Conservation (phyloP, 2,797 vertebrate genomes). For the Tympanoctomys barrerae region DNA sequence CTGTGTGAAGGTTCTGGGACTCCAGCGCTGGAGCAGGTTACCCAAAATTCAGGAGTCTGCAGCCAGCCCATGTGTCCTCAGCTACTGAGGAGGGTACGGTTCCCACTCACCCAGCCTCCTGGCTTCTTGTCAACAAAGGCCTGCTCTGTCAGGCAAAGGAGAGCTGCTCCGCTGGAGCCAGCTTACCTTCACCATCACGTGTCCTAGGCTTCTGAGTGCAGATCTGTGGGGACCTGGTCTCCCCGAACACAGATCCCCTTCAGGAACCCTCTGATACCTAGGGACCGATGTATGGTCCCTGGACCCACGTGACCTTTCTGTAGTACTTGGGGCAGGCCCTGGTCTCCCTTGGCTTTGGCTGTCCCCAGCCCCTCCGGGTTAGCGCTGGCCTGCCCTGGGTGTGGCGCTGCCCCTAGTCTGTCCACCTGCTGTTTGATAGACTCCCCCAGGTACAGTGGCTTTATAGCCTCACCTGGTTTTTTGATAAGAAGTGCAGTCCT, state of each 20-base stretch:
- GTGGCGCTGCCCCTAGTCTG: not conserved
- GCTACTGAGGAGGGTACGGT: not conserved
- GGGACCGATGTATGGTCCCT: not conserved
- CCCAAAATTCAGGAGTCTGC: not conserved
- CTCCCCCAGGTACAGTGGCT: not conserved
- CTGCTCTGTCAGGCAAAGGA: not conserved
- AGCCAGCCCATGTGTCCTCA: not conserved
- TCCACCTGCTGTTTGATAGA: not conserved
- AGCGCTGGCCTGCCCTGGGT: not conserved
- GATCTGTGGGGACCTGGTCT: not conserved
- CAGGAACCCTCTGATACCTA: not conserved
- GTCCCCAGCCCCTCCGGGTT: not conserved
- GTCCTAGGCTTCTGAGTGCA: not conserved
- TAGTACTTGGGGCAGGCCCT: not conserved
- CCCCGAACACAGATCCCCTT: not conserved
- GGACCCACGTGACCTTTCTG: not conserved
- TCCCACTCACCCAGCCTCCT: not conserved
- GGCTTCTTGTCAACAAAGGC: not conserved
- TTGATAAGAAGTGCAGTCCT: not conserved
- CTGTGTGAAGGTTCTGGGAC: not conserved
- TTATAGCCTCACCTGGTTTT: not conserved
- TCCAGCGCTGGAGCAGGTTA: not conserved
- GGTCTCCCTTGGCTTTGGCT: not conserved
- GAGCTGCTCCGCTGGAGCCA: not conserved
- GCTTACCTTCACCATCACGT: not conserved